A percentile compares a stretch with the other conserved stretches of the same genome.
Conservation (phyloP, 64 coral and sea anemone genomes). For the Hydrozoanthus tunicans region DNA sequence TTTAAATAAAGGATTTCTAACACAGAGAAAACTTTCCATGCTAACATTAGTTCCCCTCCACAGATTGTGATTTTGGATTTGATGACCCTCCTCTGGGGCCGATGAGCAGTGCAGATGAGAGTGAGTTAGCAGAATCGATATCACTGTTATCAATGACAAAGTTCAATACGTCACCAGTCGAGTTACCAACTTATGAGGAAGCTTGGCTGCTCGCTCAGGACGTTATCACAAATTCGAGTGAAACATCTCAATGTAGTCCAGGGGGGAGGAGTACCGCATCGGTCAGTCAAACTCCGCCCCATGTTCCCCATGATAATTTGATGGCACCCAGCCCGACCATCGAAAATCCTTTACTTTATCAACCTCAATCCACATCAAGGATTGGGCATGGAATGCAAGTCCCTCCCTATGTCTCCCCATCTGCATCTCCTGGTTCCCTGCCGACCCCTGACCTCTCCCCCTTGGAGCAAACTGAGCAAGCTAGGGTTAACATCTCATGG, state of each 20-base stretch:
- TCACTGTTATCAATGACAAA: conserved; percentile 61
- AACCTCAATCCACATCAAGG: conserved; percentile 50
- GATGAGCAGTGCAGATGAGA: conserved; percentile 29
- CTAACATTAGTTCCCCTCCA: background rate
- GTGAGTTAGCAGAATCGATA: conserved; percentile 57
- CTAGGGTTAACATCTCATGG: conserved; percentile 94
- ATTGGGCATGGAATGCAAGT: conserved; percentile 21
- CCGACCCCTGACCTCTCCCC: conserved; percentile 88
- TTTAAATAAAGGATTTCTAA: no score
- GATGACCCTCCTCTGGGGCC: conserved; percentile 31
- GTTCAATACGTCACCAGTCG: background rate
- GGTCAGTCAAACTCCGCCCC: conserved; percentile 65
- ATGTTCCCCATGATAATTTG: conserved; percentile 62
- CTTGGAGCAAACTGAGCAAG: conserved; percentile 62
- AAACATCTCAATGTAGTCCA: conserved; percentile 58
- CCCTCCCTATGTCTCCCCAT: conserved; percentile 53
- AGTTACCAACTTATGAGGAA: conserved; percentile 86
- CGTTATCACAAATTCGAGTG: conserved; percentile 64
- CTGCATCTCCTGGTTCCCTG: conserved; percentile 65
- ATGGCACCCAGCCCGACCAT: conserved; percentile 62
- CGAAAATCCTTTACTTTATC: conserved; percentile 60
- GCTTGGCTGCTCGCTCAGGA: conserved; percentile 69
- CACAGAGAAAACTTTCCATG: no score
- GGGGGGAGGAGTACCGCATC: conserved; percentile 60
- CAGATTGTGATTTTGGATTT: conserved; percentile 48